Evolutionary conservation across 2,888 invertebrate genomes (phyloP), one percentile per base, ranked within the genome.

Genomic region (Hemistola chrysoprasaria): DNA sequence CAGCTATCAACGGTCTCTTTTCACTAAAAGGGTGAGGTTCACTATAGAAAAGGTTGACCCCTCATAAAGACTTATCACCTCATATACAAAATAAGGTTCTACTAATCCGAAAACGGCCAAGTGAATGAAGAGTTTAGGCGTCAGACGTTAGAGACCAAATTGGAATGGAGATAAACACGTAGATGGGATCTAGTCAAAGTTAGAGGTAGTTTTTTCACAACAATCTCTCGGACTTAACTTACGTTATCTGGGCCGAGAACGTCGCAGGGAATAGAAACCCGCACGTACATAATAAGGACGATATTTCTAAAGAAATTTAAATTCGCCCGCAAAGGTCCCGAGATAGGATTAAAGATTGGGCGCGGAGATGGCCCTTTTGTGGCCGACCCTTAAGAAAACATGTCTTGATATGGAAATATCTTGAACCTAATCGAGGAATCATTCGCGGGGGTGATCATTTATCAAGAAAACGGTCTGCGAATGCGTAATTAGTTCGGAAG

Each of bases 301-400:
- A 88, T 88, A 88, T 88, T 88, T 88, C 88, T 87, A 88, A 88
- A 88, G 88, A 88, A 88, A 88, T 88, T 88, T 88, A 87, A 88
- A 88, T 88, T 88, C 71, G 82, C 87, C 83, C 84, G 87, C 88
- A 88, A 88, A 87, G 88, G 88, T 87, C 84, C 75, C 85, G 74
- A 88, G 88, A 88, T 88, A 88, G 88, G 88, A 88, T 88, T 88
- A 88, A 87, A 88, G 88, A 88, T 88, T 87, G 87, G 86, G 81
- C 72, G 78, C 70, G 70, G 79, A 86, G 88, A 88, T 87, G 87
- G 86, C 83, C 85, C 85, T 88, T 81, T 88, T 87, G 87, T 87
- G 84, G 85, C 57, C 78, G 83, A 84, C 88, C 87, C 87, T 88
- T 85, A 86, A 87, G 88, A 87, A 88, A 88, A 88, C 87, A 87